These are phyloP conservation scores for Mesocricetus auratus DNA, from an alignment of 2,113 vertebrate species.

Conservation along the genomic window DNA sequence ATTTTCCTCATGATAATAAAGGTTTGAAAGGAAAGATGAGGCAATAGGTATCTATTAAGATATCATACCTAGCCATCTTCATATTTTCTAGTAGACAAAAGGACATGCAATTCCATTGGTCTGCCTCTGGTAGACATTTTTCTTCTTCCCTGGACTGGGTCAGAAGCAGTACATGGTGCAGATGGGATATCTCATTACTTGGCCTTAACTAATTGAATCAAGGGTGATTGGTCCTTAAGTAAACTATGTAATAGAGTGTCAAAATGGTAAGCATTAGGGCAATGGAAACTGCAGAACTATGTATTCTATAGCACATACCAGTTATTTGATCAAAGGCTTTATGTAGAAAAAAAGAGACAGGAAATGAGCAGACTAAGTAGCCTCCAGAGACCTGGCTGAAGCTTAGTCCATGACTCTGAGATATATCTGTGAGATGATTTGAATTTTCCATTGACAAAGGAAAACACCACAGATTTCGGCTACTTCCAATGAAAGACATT, in stretches of 20 bases:
- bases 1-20: not conserved
- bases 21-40: not conserved
- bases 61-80: not conserved
- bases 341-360: not conserved
- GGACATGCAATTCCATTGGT: not conserved
- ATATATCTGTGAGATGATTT: not conserved
- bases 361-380: not conserved
- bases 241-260: not conserved
- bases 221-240: not conserved
- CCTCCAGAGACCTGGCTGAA: not conserved
- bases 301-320: not conserved
- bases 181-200: not conserved
- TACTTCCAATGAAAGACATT: not conserved
- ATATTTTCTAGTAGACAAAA: not conserved
- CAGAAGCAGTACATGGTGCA: not conserved
- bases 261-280: not conserved
- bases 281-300: not conserved
- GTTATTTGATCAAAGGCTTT: not conserved
- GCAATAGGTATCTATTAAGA: too few relatives aligned
- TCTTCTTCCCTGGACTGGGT: not conserved
- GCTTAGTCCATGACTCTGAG: not conserved
- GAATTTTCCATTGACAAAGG: not conserved
- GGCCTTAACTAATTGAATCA: conserved; percentile 3
- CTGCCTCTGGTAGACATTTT: not conserved
- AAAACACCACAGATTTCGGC: not conserved